Evolutionary conservation across 64 coral and sea anemone genomes (phyloP), one percentile per base, ranked within the genome.

Genomic region (Orbicella faveolata): DNA sequence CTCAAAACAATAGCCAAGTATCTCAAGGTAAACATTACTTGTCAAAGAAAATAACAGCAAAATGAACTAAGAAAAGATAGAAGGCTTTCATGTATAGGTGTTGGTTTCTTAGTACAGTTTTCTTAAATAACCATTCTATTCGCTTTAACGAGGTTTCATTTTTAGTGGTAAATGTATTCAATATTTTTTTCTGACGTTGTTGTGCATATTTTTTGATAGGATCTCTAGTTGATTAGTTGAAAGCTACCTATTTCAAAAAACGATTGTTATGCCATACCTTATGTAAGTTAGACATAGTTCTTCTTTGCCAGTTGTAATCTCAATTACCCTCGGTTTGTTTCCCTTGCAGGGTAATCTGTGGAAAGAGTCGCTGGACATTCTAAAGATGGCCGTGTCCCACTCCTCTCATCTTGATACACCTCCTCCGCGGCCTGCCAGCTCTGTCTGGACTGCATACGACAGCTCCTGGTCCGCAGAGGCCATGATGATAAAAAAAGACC

Each of bases 291-390:
- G 4, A 48, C 39, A 41, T 4, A 4, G 2, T 41, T 41, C 39
- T 2, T 48, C 44, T 48, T 48, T 48, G 44, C 7, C 44, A 48
- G 44, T 48, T 48, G 44, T 48, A 25, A 70, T 70, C 9, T 30
- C 41, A 23, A 30, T 35, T 35, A 41, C 64, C 14, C 72, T 77
- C 35, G 10, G 55, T 59, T 59, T 59, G 10, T 30, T 65, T 91
- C 44, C 19, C 15, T 76, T 64, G 48, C 55, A 99, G 97, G 97
- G 94, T 86, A 93, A 92, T 53, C 63, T 93, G 9, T 99, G 94
- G 97, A 99, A 96, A 25, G 97, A 99, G 36, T 99, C 97, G 4
- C 75, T 99, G 9, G 94, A 96, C 64, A 95, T 99, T 20, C 80
- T 99, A 18, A 99, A 99, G 55, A 69, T 96, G 33, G 97, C 97